Evolutionary conservation across 37 sponge, comb jelly and placozoan genomes (phyloP).

Genomic region (Ephydatia muelleri): DNA sequence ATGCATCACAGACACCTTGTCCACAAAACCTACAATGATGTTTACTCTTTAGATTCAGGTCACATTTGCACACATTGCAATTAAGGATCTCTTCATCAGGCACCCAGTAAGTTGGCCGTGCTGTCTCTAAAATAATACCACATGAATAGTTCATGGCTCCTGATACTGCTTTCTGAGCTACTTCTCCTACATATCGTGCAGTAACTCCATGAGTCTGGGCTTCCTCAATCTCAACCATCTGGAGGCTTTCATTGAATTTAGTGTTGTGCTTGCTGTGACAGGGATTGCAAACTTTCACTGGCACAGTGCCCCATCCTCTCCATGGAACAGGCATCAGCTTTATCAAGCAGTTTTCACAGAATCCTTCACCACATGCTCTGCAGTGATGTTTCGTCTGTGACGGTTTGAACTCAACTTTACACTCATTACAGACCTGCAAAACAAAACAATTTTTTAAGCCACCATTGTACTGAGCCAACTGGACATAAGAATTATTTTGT

Average conservation of each 20-base stretch:
- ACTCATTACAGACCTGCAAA: conserved; percentile 66
- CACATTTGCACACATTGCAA: conserved; percentile 62
- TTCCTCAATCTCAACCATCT: not conserved
- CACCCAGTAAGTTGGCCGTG: conserved; percentile 91
- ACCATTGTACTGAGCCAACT: not conserved
- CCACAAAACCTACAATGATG: conserved; percentile 96
- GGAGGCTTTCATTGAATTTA: conserved; percentile 1
- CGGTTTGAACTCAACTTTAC: conserved; percentile 65
- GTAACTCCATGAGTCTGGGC: conserved; percentile 39
- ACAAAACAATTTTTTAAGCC: not conserved
- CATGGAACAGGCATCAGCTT: conserved; percentile 86
- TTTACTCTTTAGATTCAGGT: conserved; percentile 48
- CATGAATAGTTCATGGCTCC: conserved; percentile 69
- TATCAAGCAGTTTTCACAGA: conserved; percentile 82
- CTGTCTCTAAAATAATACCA: conserved; percentile 70
- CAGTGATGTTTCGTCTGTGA: conserved; percentile 91
- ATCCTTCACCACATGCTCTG: conserved; percentile 90
- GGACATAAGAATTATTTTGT: not conserved
- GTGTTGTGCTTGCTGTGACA: conserved; percentile 59
- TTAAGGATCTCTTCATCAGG: conserved; percentile 71
- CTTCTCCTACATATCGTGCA: conserved; percentile 79
- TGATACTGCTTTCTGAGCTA: conserved; percentile 59
- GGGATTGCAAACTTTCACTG: conserved; percentile 84
- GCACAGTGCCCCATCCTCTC: conserved; percentile 89
- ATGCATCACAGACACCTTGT: conserved; percentile 86